Evolutionary conservation across 1,140 invertebrate genomes (phyloP).

Genomic region (Homarus americanus): DNA sequence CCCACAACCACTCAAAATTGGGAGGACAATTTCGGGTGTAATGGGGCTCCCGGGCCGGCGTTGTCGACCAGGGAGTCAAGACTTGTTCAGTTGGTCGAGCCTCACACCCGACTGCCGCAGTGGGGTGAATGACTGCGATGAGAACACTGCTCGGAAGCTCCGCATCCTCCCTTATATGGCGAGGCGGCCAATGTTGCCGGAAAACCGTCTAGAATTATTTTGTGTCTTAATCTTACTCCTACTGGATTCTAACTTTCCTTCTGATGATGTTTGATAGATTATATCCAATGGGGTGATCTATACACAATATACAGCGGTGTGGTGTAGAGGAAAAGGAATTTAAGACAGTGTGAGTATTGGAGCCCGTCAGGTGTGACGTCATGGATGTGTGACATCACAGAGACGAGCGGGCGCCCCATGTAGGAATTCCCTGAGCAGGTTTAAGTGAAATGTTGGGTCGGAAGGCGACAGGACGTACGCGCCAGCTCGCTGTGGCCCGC

Average conservation of each 20-base stretch:
- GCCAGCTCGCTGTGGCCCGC: conserved; percentile 53
- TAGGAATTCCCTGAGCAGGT: conserved; percentile 69
- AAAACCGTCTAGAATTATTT: conserved; percentile 8
- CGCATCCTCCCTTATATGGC: conserved; percentile 57
- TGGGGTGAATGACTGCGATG: conserved; percentile 70
- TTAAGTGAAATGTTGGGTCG: conserved; percentile 70
- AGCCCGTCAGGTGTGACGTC: conserved; percentile 66
- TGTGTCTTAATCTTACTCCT: neutral
- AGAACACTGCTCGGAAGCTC: conserved; percentile 61
- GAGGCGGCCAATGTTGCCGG: conserved; percentile 10
- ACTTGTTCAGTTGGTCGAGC: conserved; percentile 58
- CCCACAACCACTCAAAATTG: neutral
- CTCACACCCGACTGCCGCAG: conserved; percentile 65
- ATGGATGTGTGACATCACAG: conserved; percentile 64
- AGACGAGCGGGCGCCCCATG: conserved; percentile 64
- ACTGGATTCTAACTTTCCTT: no score
- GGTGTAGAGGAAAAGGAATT: neutral
- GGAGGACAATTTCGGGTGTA: neutral
- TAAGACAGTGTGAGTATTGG: neutral
- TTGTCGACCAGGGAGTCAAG: neutral
- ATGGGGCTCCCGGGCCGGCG: neutral
- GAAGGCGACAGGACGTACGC: conserved; percentile 61
- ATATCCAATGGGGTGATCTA: no score
- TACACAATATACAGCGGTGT: neutral
- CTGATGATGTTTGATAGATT: no score